These are phyloP conservation scores for Cassiopea xamachana DNA, from an alignment of 30 jellyfish, hydroid and myxozoan species.

Conservation along the genomic window DNA sequence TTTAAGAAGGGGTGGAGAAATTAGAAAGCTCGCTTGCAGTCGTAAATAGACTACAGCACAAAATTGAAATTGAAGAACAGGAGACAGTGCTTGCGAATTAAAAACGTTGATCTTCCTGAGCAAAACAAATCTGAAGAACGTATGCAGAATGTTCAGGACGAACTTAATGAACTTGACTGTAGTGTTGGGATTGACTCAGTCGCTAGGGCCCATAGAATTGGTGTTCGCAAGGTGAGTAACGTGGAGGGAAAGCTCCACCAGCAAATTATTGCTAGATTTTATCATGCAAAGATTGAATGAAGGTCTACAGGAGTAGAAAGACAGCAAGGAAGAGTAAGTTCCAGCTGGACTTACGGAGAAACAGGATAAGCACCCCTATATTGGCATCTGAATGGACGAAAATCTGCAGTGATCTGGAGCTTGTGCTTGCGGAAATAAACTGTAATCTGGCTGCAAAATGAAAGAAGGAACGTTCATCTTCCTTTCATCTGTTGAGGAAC, in stretches of 20 bases:
- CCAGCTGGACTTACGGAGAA: slow-evolving; percentile 38
- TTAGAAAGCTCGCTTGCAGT: slow-evolving; percentile 31
- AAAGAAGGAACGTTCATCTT: slow-evolving; percentile 31
- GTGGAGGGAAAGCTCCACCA: slow-evolving; percentile 17
- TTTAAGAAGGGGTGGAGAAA: slow-evolving; percentile 7
- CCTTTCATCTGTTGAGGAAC: slow-evolving; percentile 18
- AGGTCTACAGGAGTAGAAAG: slow-evolving; percentile 29
- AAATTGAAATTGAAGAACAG: slow-evolving; percentile 39
- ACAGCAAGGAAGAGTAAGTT: slow-evolving; percentile 12
- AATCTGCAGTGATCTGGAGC: slow-evolving; percentile 21
- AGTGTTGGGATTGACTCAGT: slow-evolving; percentile 25
- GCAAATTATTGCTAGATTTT: slow-evolving; percentile 37
- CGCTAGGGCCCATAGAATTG: slow-evolving; percentile 58
- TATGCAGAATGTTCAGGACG: slow-evolving; percentile 18
- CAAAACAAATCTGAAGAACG: slow-evolving; percentile 14
- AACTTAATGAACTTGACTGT: slow-evolving; percentile 16
- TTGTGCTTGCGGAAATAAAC: slow-evolving; percentile 51
- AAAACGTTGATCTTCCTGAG: slow-evolving; percentile 24
- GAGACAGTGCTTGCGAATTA: slow-evolving; percentile 38
- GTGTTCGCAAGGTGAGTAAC: slow-evolving; percentile 2
- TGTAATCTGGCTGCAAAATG: slow-evolving; percentile 46
- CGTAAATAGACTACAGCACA: slow-evolving; percentile 8
- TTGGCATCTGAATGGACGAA: slow-evolving; percentile 26
- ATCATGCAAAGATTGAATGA: slow-evolving; percentile 41
- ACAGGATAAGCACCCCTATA: slow-evolving; percentile 27